These are phyloP conservation scores for Piscicola geometra DNA, from an alignment of 2,888 invertebrate species.

Conservation along the genomic window DNA sequence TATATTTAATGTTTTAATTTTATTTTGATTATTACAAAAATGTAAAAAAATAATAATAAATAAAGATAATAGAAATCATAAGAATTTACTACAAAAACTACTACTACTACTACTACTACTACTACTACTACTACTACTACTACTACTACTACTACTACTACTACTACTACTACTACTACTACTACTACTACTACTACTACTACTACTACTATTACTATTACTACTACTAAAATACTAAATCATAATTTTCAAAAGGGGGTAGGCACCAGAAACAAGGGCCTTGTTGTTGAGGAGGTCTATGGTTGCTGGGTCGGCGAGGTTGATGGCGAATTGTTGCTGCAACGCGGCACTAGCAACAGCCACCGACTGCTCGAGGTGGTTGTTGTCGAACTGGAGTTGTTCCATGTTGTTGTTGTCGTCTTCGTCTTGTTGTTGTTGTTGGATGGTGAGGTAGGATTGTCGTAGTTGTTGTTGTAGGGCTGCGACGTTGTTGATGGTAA, in stretches of 20 bases:
- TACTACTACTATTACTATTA: too few relatives aligned
- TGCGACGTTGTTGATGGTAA: conserved; percentile 26
- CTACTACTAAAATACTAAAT: too few relatives aligned
- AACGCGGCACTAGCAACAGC: conserved; percentile 27
- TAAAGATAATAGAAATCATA: too few relatives aligned
- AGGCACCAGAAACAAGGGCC: conserved; percentile 23
- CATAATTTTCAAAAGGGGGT: too few relatives aligned
- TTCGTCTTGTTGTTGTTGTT: conserved; percentile 12
- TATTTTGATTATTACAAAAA: too few relatives aligned
- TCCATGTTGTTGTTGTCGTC: conserved; percentile 7
- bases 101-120: conserved; percentile 36
- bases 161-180: conserved; percentile 31
- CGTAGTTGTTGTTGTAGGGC: conserved; percentile 30
- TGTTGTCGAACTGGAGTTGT: conserved; percentile 22
- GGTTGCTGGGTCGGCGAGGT: conserved; percentile 23
- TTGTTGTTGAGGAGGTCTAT: conserved; percentile 21
- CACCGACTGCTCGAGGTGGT: conserved; percentile 26
- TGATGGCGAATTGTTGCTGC: conserved; percentile 32
- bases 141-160: conserved; percentile 31
- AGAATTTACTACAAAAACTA: conserved; percentile 19
- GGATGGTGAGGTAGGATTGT: conserved; percentile 22
- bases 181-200: conserved; percentile 32
- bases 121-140: conserved; percentile 31
- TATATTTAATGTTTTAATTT: neutral
- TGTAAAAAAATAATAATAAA: too few relatives aligned